Evolutionary conservation across 1,140 invertebrate genomes (phyloP).

Genomic region (Zeugodacus cucurbitae): DNA sequence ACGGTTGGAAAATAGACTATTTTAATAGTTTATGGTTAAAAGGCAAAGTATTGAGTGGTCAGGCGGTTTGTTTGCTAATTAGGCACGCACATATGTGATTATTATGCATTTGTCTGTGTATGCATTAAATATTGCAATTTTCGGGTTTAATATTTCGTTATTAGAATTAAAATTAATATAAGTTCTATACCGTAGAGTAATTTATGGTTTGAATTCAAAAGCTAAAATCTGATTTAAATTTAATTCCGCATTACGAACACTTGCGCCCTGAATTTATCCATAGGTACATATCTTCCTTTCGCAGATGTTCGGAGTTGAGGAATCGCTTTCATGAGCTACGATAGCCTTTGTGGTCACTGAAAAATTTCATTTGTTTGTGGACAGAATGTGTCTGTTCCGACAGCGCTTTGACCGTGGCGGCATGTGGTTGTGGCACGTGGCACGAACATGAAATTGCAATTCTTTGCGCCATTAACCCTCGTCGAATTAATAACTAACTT

Average conservation of each 20-base stretch:
- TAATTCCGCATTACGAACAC: background rate
- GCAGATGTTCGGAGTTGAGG: too few relatives aligned
- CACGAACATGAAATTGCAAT: background rate
- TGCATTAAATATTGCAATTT: background rate
- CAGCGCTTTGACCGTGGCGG: too few relatives aligned
- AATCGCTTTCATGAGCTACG: too few relatives aligned
- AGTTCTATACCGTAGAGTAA: background rate
- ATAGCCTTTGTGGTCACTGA: too few relatives aligned
- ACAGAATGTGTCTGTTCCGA: too few relatives aligned
- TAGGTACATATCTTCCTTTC: too few relatives aligned
- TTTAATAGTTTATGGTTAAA: background rate
- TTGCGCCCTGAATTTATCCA: too few relatives aligned
- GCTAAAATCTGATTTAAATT: background rate
- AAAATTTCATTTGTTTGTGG: too few relatives aligned
- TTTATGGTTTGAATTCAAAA: background rate
- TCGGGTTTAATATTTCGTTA: background rate
- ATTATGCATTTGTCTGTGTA: background rate
- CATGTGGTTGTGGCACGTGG: background rate
- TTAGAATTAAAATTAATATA: background rate
- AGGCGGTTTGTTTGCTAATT: background rate
- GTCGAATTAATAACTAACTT: constrained; percentile 6
- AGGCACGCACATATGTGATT: background rate
- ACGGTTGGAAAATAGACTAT: background rate
- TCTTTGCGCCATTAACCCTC: background rate
- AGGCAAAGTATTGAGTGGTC: background rate